A percentile compares a stretch with the other conserved stretches of the same genome.
Evolutionary conservation across 2,113 vertebrate species (phyloP).

Genomic region (Rafetus swinhoei): DNA sequence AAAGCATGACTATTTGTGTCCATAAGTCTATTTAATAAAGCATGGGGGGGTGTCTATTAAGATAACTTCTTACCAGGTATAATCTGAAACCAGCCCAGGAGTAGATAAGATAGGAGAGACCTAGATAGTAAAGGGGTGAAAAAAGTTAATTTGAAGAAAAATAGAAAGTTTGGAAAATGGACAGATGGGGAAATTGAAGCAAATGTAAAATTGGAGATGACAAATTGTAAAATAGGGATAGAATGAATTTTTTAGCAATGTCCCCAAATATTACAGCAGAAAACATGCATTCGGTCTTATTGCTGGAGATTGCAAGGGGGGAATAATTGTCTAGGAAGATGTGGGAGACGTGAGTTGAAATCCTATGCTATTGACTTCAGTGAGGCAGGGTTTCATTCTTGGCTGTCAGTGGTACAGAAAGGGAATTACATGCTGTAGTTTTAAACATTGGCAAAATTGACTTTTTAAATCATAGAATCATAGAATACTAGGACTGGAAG

Average conservation of each 20-base stretch:
- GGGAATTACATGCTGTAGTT: neutral
- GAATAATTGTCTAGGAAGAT: neutral
- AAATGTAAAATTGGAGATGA: neutral
- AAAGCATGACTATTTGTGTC: too few relatives aligned
- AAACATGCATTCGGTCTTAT: fast-evolving
- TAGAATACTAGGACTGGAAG: too few relatives aligned
- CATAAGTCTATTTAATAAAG: too few relatives aligned
- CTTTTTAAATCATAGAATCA: neutral
- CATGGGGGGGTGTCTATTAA: neutral
- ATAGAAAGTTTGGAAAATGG: neutral
- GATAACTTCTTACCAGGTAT: neutral
- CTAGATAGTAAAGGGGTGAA: neutral
- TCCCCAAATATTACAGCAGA: neutral
- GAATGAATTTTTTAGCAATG: neutral
- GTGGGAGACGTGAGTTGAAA: neutral
- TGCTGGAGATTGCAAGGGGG: neutral
- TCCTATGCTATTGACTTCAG: neutral
- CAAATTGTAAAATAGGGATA: neutral
- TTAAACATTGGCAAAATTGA: neutral
- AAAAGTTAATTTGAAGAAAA: neutral
- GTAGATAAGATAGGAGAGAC: neutral
- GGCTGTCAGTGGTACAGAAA: neutral
- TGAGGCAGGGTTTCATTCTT: neutral
- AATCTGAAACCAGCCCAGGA: neutral
- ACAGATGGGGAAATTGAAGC: neutral